Base-by-base conservation (phyloP, 2,797 vertebrate species). In the Holocentrus rufus region DNA sequence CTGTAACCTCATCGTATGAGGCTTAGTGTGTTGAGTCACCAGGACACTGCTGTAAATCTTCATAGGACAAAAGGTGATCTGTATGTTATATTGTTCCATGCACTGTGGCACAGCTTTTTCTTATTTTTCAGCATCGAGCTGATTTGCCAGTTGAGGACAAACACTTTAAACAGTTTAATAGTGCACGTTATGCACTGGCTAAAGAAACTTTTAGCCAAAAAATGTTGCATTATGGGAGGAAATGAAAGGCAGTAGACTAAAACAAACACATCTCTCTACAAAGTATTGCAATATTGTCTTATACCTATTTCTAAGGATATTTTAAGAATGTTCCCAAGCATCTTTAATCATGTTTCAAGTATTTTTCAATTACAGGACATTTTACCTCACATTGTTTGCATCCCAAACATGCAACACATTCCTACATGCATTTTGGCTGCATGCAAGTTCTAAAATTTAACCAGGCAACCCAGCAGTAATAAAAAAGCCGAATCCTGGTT, bases 211-310 rank as follows among this genome's bases (percentile, higher is more conserved):
- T 44, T 54, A 50, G 23, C 39, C 69, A 44, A 7, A 65, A 20
- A 10, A 7, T 44, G n/a, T 46, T 42, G 53, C 14, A 49, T 18
- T 20, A 34, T 18, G 22, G 8, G 13, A 27, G 50, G 31, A 56
- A 65, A 46, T 20, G 59, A 70, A 69, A 62, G 31, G 17, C 56
- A 7, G 17, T 1, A 10, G 57, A 60, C 36, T 57, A 65, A 76
- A 18, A 65, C 53, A 59, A 36, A 69, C 22, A 49, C 30, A 58
- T 18, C 20, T 62, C 50, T 23, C 44, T 31, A 42, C 4, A 1
- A 15, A 27, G 1, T 7, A 14, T 3, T 49, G 11, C 6, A 62
- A 39, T 63, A 57, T n/a, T 36, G 7, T 8, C 31, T 44, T 25
- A 23, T 8, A 14, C 30, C 39, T 20, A 47, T 7, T 30, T 57